Base-by-base conservation (phyloP, 2,797 vertebrate species). In the Pantherophis alleghaniensis region DNA sequence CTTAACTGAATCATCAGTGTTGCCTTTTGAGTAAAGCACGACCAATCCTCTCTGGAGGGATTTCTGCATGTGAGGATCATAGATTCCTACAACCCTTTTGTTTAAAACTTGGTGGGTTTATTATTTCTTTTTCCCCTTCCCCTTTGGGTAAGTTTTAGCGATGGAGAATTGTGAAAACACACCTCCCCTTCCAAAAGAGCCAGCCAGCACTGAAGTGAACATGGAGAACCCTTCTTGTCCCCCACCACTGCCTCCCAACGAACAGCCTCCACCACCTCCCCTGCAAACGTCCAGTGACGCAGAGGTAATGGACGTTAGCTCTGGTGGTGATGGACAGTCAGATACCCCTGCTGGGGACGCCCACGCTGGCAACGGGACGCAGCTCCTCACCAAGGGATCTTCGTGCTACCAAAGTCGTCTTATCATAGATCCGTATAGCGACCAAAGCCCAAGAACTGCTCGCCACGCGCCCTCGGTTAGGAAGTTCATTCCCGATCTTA, bases 231-330 rank as follows among this genome's bases (percentile, higher is more conserved):
- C 94, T 97, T 96, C 97, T 96, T 98, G 98, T 97, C 97, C 98
- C 97, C 98, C 98, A 96, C 97, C 97, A 96, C 95, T 95, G 97
- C 98, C 98, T 96, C 97, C 98, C 97, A 97, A 96, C 60, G 98
- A 98, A 98, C 98, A 99, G 98, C 99, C 99, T 99, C 99, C 99
- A 99, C 99, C 99, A 99, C 99, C 99, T 99, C 99, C 99, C 99
- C 99, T 99, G 99, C 99, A 99, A 99, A 99, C 99, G 99, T 99
- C 99, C 99, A 99, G 99, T 99, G 99, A 99, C 98, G 99, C 99
- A 99, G 99, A 99, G 99, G 99, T 99, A 99, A 99, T 99, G 99
- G 99, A 99, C 99, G 99, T 99, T 99, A 98, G 99, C 99, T 99
- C 99, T 98, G 99, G 99, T 99, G 99, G 99, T 99, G 99, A 99